Conservation (phyloP, 2,888 invertebrate genomes). For the Drosophila yooni region DNA sequence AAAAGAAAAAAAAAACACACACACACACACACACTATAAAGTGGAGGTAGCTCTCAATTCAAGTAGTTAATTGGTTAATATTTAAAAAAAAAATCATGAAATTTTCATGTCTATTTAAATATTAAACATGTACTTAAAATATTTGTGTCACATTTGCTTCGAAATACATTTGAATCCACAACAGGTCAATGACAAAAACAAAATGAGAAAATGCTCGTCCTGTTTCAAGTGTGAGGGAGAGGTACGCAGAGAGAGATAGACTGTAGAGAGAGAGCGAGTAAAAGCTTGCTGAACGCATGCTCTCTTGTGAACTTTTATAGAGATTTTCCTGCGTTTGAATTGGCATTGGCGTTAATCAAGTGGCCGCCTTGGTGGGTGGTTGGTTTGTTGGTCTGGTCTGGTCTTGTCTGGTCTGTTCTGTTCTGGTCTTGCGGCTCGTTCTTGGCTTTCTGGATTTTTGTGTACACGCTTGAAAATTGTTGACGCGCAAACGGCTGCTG, state of each 20-base stretch:
- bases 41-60: neutral
- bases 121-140: neutral
- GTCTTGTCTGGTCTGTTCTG: constrained; percentile 34
- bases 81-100: constrained; percentile 3
- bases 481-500: constrained; percentile 62
- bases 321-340: constrained; percentile 78
- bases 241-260: neutral
- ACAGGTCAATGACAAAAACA: constrained; percentile 81
- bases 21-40: neutral
- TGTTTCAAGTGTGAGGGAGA: constrained; percentile 26
- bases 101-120: neutral
- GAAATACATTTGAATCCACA: constrained; percentile 48
- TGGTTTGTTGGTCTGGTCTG: constrained; percentile 36
- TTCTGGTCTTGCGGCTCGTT: constrained; percentile 62
- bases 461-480: constrained; percentile 80
- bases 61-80: neutral
- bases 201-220: constrained; percentile 53
- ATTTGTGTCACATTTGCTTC: neutral
- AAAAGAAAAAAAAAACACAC: constrained; percentile 12
- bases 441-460: constrained; percentile 69
- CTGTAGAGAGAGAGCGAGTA: constrained; percentile 4
- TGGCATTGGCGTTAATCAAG: constrained; percentile 80
- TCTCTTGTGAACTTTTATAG: constrained; percentile 71
- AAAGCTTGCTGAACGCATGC: constrained; percentile 74
- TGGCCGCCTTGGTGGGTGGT: constrained; percentile 56